These are phyloP conservation scores for Mythimna lalbum DNA, from an alignment of 2,888 invertebrate species.

Conservation along the genomic window DNA sequence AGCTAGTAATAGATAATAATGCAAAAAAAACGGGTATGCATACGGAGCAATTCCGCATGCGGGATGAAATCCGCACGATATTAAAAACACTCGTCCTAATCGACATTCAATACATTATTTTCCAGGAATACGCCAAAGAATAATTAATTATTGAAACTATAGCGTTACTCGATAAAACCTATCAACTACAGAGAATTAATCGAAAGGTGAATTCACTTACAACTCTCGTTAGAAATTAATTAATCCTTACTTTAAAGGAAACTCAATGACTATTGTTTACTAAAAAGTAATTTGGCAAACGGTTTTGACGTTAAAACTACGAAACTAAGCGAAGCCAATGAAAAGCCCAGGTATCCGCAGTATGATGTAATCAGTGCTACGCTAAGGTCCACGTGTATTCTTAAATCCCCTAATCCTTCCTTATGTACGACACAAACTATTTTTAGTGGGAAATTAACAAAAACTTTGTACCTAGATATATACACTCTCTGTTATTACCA, in stretches of 20 bases:
- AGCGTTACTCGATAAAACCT: background rate
- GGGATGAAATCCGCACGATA: too few species aligned
- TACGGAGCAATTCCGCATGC: too few species aligned
- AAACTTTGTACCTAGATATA: too few species aligned
- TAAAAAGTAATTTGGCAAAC: constrained; percentile 6
- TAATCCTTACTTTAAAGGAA: background rate
- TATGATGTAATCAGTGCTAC: constrained; percentile 44
- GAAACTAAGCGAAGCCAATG: constrained; percentile 29
- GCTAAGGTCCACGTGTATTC: constrained; percentile 12
- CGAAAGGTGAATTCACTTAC: background rate
- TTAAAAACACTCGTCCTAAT: background rate
- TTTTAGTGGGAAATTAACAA: background rate
- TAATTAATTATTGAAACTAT: background rate
- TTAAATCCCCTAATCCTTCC: constrained; percentile 7
- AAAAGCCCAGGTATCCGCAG: constrained; percentile 29
- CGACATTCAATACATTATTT: background rate
- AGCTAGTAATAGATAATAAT: too few species aligned
- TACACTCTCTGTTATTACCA: too few species aligned
- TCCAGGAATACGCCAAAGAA: background rate
- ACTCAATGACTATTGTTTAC: background rate
- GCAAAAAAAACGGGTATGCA: too few species aligned
- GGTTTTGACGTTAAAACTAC: background rate
- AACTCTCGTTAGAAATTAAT: constrained; percentile 4
- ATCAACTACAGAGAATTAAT: constrained; percentile 10
- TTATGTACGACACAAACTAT: constrained; percentile 4